Evolutionary conservation across 2,797 vertebrate genomes (phyloP).

Genomic region (Rhinophrynus dorsalis): DNA sequence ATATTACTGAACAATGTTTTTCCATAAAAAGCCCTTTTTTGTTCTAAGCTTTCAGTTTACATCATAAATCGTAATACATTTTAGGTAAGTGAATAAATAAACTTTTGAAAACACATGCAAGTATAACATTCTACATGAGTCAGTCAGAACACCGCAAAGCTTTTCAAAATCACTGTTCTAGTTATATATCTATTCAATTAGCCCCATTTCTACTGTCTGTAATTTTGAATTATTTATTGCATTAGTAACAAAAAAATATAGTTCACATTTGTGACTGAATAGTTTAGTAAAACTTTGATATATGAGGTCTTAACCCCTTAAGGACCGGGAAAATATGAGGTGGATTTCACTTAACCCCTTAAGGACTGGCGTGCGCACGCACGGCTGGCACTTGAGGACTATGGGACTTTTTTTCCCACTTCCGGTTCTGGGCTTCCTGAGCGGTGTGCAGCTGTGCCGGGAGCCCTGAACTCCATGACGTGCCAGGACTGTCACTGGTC

Average conservation of each 20-base stretch:
- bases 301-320: too few species aligned
- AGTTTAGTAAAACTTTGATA: too few species aligned
- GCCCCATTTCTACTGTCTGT: neutral
- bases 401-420: too few species aligned
- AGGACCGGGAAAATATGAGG: too few species aligned
- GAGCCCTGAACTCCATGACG: too few species aligned
- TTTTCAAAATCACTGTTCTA: neutral
- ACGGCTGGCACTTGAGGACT: too few species aligned
- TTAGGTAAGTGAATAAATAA: conserved; percentile 10
- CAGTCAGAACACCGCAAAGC: neutral
- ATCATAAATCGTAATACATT: conserved; percentile 20
- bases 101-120: neutral
- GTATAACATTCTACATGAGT: neutral
- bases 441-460: too few species aligned
- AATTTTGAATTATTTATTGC: conserved; percentile 27
- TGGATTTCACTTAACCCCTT: too few species aligned
- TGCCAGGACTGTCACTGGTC: too few species aligned
- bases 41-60: neutral
- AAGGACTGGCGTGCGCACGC: too few species aligned
- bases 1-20: neutral
- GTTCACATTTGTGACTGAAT: neutral
- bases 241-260: neutral
- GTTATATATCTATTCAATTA: conserved; percentile 24
- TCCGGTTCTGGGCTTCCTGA: too few species aligned
- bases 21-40: neutral